These are phyloP conservation scores for Brachyhypopomus gauderio DNA, from an alignment of 2,113 vertebrate genomes.

Conservation along the genomic window DNA sequence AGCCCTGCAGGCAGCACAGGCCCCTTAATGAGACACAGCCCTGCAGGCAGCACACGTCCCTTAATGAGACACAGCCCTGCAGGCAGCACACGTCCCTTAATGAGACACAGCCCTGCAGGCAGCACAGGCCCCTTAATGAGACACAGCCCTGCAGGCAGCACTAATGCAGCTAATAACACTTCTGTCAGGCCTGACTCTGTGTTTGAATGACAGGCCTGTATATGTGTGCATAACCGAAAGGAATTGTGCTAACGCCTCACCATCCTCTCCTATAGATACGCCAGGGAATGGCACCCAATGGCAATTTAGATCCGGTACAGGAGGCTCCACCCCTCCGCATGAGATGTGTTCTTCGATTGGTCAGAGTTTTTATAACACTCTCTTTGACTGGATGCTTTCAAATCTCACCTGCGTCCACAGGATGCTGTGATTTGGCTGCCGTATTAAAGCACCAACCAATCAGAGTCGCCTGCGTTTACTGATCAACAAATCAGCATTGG, in stretches of 20 bases:
- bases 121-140: too few relatives aligned
- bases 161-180: too few relatives aligned
- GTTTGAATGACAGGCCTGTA: neutral
- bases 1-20: too few relatives aligned
- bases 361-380: conserved; percentile 15
- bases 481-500: neutral
- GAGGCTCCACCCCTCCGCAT: conserved; percentile 48
- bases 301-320: conserved; percentile 73
- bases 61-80: too few relatives aligned
- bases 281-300: conserved; percentile 67
- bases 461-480: conserved; percentile 24
- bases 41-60: too few relatives aligned
- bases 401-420: neutral
- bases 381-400: conserved; percentile 40
- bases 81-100: too few relatives aligned
- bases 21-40: too few relatives aligned
- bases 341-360: conserved; percentile 52
- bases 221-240: neutral
- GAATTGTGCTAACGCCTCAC: conserved; percentile 48
- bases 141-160: too few relatives aligned
- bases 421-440: neutral
- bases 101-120: too few relatives aligned
- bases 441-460: conserved; percentile 33
- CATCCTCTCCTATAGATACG: conserved; percentile 61
- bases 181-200: too few relatives aligned